These are phyloP conservation scores for Holacanthella duospinosa DNA, from an alignment of 2,888 invertebrate species.

Conservation along the genomic window DNA sequence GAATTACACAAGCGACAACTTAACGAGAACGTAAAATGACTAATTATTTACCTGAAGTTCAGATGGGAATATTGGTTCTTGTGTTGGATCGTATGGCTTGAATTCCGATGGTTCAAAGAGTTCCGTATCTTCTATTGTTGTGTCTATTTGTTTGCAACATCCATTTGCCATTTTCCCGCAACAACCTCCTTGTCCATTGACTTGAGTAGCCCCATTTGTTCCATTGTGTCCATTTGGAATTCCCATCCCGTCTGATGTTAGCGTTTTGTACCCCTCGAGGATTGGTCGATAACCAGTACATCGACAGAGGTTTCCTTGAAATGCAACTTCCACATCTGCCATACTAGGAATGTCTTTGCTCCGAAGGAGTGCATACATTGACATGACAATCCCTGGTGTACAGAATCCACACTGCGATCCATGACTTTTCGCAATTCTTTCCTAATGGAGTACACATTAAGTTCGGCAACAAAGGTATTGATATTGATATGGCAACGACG, in stretches of 20 bases:
- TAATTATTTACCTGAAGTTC: conserved; percentile 63
- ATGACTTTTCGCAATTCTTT: conserved; percentile 65
- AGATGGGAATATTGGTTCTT: conserved; percentile 87
- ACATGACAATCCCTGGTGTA: conserved; percentile 94
- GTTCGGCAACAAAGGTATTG: no score
- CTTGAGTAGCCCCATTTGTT: conserved; percentile 9
- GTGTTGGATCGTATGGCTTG: conserved; percentile 61
- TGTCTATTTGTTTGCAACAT: conserved; percentile 50
- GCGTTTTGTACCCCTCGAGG: conserved; percentile 78
- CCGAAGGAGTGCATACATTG: conserved; percentile 73
- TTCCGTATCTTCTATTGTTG: conserved; percentile 36
- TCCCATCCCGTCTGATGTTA: conserved; percentile 41
- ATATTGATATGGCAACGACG: no score
- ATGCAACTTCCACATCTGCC: conserved; percentile 65
- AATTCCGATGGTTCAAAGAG: conserved; percentile 55
- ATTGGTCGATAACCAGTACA: conserved; percentile 93
- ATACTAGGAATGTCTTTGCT: conserved; percentile 56
- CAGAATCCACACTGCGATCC: conserved; percentile 94
- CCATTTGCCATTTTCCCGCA: conserved; percentile 41
- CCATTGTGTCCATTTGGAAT: conserved; percentile 13
- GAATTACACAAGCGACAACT: not conserved
- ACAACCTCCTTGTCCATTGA: conserved; percentile 42
- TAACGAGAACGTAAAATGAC: not conserved
- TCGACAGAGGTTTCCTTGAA: conserved; percentile 76
- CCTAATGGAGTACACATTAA: conserved; percentile 11